A percentile compares a stretch with the other conserved stretches of the same genome.
Evolutionary conservation across 2,113 vertebrate species (phyloP).

Genomic region (Sprattus sprattus): DNA sequence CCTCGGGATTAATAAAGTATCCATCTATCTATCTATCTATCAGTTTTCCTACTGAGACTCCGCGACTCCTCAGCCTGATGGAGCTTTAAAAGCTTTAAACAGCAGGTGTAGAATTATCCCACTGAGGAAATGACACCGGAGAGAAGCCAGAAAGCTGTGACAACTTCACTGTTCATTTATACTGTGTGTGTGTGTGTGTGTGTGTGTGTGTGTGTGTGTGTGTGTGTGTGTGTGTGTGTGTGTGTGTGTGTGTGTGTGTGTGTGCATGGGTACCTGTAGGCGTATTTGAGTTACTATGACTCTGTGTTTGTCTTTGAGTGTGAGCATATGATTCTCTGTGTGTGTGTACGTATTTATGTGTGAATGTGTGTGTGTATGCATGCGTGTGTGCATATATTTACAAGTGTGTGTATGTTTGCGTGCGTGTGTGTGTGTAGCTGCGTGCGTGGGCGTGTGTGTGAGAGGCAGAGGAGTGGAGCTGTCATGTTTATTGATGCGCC

Average conservation of each 20-base stretch:
- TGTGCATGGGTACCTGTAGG: neutral
- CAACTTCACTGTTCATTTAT: too few relatives aligned
- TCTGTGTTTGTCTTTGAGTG: neutral
- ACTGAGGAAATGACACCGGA: too few relatives aligned
- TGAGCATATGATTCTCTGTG: neutral
- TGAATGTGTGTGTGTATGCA: neutral
- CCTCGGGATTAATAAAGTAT: too few relatives aligned
- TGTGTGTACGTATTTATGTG: neutral
- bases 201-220: neutral
- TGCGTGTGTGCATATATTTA: neutral
- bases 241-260: neutral
- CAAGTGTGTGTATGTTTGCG: neutral
- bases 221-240: constrained; percentile 17
- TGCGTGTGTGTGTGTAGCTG: neutral
- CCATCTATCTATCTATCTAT: too few relatives aligned
- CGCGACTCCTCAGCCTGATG: too few relatives aligned
- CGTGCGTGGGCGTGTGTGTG: neutral
- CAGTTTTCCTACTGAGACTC: too few relatives aligned
- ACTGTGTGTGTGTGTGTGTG: neutral
- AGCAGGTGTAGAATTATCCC: neutral
- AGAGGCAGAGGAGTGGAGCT: neutral
- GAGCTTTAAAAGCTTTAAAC: too few relatives aligned
- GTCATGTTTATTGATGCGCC: neutral
- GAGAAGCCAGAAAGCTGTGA: too few relatives aligned
- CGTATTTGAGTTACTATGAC: neutral